Base-by-base conservation (phyloP, 2,888 invertebrate genomes). In the Arenicola marina region DNA sequence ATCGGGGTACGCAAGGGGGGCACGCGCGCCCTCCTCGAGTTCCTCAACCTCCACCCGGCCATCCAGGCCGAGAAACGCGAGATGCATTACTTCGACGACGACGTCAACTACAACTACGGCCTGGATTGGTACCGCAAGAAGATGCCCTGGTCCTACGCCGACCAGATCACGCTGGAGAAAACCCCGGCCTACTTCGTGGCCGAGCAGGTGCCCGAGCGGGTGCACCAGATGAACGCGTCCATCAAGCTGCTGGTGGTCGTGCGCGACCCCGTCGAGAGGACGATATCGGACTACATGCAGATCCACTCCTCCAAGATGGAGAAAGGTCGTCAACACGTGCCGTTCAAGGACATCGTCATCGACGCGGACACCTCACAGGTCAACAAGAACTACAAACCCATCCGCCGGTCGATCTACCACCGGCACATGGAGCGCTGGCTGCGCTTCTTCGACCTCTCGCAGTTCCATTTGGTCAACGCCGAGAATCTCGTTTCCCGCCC, bases 101-200 rank as follows among this genome's bases (percentile, higher is more conserved):
- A 85, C 59, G 74, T 77, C 76, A 95, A 95, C 83, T 98, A 95
- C 83, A 88, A 89, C 59, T 88, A 90, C 69, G 98, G 98, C 0
- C 86, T 95, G 64, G 94, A 96, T 66, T 98, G 97, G 97, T 98
- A 98, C 67, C 68, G 76, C 28, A 74, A 76, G 48, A 92, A 93
- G 82, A 96, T 97, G 95, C 96, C 96, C 15, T 90, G 91, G 77
- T 93, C 95, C 1, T 92, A 91, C 84, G 89, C 90, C 68, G 92
- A 92, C 48, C 95, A 96, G 84, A 91, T 96, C 73, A 95, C 95
- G 61, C 92, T 96, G 74, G 98, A 98, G 84, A 98, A 99, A 85
- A 96, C 95, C 75, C 98, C 98, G 3, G 94, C 95, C 77, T 98
- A 98, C 85, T 98, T 98, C 85, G 93, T 96, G 51, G 94, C 94